Evolutionary conservation across 1,140 invertebrate species (phyloP).

Genomic region (Drosophila varians): DNA sequence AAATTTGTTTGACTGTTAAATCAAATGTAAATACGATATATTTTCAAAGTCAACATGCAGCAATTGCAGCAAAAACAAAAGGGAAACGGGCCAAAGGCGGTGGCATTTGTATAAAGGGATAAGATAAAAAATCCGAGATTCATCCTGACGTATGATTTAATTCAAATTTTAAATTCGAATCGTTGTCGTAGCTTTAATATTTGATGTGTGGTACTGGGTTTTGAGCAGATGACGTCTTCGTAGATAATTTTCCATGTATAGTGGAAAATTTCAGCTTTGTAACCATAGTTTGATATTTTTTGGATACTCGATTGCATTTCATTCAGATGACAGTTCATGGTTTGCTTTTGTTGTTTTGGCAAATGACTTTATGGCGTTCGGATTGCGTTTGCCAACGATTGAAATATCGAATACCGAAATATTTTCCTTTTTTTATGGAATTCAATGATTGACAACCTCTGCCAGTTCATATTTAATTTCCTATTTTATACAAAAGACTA

Average conservation of each 20-base stretch:
- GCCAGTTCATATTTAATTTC: constrained; percentile 56
- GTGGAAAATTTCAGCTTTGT: neutral
- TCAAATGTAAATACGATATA: constrained; percentile 56
- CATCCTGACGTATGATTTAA: constrained; percentile 19
- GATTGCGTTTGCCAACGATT: constrained; percentile 42
- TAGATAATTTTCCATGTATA: neutral
- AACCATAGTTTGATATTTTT: neutral
- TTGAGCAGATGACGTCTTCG: neutral
- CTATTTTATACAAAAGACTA: too few species aligned
- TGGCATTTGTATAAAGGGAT: neutral
- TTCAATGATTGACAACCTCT: constrained; percentile 16
- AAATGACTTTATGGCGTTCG: constrained; percentile 50
- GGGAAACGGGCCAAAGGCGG: neutral
- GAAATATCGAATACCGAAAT: constrained; percentile 8
- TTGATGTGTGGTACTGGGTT: too few species aligned
- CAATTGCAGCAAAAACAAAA: constrained; percentile 48
- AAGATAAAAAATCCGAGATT: constrained; percentile 5
- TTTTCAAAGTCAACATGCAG: constrained; percentile 40
- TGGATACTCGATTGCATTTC: neutral
- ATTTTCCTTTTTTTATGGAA: neutral
- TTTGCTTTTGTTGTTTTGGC: neutral
- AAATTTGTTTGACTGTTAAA: constrained; percentile 59
- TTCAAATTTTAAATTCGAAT: constrained; percentile 7
- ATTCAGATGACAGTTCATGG: constrained; percentile 12
- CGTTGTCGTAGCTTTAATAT: neutral